A percentile compares a stretch with the other conserved stretches of the same genome.
Conservation (phyloP, 2,113 vertebrate genomes). For the Takifugu flavidus region DNA sequence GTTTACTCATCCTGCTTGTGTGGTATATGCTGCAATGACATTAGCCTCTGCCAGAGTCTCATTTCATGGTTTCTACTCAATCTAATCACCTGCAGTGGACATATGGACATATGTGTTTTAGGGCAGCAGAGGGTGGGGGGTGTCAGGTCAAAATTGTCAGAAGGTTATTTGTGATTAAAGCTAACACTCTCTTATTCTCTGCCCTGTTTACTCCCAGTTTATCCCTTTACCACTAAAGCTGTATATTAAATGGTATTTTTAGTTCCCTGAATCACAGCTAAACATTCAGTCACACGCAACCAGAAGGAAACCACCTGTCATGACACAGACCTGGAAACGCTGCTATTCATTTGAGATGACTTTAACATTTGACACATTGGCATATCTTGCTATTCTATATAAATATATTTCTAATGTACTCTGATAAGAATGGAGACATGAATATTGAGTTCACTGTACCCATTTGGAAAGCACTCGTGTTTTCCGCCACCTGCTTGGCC, state of each 20-base stretch:
- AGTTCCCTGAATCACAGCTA: conserved; percentile 36
- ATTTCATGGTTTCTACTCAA: conserved; percentile 19
- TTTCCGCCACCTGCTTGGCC: conserved; percentile 37
- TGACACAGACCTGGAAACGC: too few relatives aligned
- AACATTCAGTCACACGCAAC: conserved; percentile 18
- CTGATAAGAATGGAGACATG: conserved; percentile 4
- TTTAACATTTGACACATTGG: conserved; percentile 3
- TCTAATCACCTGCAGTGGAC: conserved; percentile 3
- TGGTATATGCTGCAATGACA: conserved; percentile 60
- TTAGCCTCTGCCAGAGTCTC: conserved; percentile 38
- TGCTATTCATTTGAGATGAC: not conserved
- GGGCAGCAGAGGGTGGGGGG: conserved; percentile 11
- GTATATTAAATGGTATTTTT: conserved; percentile 60
- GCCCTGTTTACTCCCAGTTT: conserved; percentile 47
- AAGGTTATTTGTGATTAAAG: conserved; percentile 50
- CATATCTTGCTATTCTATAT: not conserved
- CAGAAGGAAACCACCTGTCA: too few relatives aligned
- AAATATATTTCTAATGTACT: too few relatives aligned
- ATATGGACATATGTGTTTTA: conserved; percentile 10
- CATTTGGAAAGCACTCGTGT: conserved; percentile 4
- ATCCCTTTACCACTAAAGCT: conserved; percentile 49
- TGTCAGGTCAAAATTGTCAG: conserved; percentile 12
- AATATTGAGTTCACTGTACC: conserved; percentile 47
- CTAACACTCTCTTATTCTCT: conserved; percentile 37
- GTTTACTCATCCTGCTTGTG: conserved; percentile 67